These are phyloP conservation scores for Calycopis cecrops DNA, from an alignment of 1,140 invertebrate species.

Conservation along the genomic window DNA sequence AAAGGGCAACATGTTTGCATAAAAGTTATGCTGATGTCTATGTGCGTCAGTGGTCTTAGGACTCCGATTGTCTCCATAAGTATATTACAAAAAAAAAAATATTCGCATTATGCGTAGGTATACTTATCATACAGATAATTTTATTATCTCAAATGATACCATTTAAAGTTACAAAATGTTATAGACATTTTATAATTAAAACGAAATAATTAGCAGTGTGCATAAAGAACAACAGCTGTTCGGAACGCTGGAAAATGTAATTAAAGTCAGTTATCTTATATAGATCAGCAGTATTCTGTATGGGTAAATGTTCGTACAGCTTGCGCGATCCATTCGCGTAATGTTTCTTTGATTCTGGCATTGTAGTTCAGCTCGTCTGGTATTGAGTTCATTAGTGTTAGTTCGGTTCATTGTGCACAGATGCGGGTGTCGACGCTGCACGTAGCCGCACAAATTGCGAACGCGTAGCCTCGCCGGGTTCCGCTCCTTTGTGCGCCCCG, in stretches of 20 bases:
- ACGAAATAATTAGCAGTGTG: slow-evolving; percentile 2
- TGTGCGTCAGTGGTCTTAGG: too few species aligned
- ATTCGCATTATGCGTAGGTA: too few species aligned
- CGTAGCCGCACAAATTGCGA: slow-evolving; percentile 26
- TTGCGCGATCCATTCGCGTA: slow-evolving; percentile 13
- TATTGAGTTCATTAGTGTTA: slow-evolving; percentile 34
- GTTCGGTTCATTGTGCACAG: slow-evolving; percentile 30
- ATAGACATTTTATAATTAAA: too few species aligned
- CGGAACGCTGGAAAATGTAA: slow-evolving; percentile 4
- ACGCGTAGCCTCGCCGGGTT: slow-evolving; percentile 33
- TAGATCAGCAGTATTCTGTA: slow-evolving; percentile 4
- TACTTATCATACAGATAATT: too few species aligned
- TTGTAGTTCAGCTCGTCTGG: slow-evolving; percentile 26
- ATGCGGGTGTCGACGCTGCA: slow-evolving; percentile 30
- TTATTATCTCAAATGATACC: too few species aligned
- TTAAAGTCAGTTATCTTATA: slow-evolving; percentile 10
- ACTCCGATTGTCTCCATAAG: too few species aligned
- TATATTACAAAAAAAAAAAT: too few species aligned
- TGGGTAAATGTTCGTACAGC: slow-evolving; percentile 1
- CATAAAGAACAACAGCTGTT: slow-evolving; percentile 5
- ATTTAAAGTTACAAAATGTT: too few species aligned
- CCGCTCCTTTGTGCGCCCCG: slow-evolving; percentile 55
- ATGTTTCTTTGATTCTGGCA: slow-evolving; percentile 28
- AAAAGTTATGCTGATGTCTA: not conserved
- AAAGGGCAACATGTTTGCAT: too few species aligned